Percentiles rank a stretch among this genome's conserved stretches.
Evolutionary conservation across 2,888 invertebrate genomes (phyloP).

Genomic region (Portevinia maculata): DNA sequence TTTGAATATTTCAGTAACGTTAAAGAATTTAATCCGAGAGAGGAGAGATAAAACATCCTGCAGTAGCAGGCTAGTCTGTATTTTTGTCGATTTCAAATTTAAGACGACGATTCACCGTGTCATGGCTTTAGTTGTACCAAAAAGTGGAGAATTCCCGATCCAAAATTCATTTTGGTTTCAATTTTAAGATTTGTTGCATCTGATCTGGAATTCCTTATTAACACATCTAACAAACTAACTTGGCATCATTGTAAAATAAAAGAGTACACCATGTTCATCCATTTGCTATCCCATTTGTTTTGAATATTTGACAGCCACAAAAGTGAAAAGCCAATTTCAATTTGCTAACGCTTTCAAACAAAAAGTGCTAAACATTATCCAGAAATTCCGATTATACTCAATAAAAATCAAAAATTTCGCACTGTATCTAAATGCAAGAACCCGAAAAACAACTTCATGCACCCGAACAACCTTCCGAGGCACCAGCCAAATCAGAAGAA

Average conservation of each 20-base stretch:
- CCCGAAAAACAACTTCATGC: constrained; percentile 54
- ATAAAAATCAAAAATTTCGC: constrained; percentile 28
- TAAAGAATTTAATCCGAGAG: too few relatives aligned
- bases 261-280: neutral
- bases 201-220: neutral
- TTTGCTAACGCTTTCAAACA: constrained; percentile 68
- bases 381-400: constrained; percentile 54
- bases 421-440: constrained; percentile 67
- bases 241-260: constrained; percentile 30
- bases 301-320: constrained; percentile 69
- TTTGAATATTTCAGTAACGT: too few relatives aligned
- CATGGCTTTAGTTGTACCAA: too few relatives aligned
- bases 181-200: too few relatives aligned
- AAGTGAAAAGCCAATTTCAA: constrained; percentile 69
- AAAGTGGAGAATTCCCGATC: too few relatives aligned
- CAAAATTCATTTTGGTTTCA: too few relatives aligned
- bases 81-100: too few relatives aligned
- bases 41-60: too few relatives aligned
- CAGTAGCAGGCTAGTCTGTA: too few relatives aligned
- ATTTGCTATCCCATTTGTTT: constrained; percentile 52
- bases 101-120: too few relatives aligned
- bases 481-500: constrained; percentile 61
- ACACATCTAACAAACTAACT: neutral
- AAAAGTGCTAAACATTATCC: constrained; percentile 62
- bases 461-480: constrained; percentile 44